Percentiles rank a stretch among this genome's conserved stretches.
Conservation (phyloP, 1,140 invertebrate genomes). For the Drosophila saltans region DNA sequence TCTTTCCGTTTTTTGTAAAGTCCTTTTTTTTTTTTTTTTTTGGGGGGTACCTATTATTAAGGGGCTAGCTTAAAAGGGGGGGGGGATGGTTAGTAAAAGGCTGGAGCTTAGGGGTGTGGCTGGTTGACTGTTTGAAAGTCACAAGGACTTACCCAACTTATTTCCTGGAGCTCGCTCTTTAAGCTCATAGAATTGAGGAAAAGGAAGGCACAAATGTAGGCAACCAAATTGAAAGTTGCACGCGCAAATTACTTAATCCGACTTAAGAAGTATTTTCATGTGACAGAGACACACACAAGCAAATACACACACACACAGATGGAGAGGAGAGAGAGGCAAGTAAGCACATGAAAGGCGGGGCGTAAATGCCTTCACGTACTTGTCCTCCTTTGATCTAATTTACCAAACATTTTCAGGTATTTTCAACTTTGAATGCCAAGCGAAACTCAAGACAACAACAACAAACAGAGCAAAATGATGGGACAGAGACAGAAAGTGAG, state of each 20-base stretch:
- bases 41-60: constrained; percentile 25
- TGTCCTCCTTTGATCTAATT: constrained; percentile 75
- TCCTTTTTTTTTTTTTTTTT: neutral
- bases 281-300: constrained; percentile 34
- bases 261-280: constrained; percentile 70
- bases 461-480: constrained; percentile 21
- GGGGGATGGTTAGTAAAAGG: too few species aligned
- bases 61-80: constrained; percentile 1
- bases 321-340: neutral
- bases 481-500: constrained; percentile 12
- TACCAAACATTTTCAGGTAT: constrained; percentile 79
- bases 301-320: constrained; percentile 6
- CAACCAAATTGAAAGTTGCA: constrained; percentile 68
- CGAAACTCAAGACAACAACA: constrained; percentile 65
- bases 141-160: neutral
- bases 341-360: neutral
- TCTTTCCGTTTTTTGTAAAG: neutral
- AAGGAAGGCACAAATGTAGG: constrained; percentile 6
- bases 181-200: constrained; percentile 8
- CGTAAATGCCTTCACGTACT: constrained; percentile 70
- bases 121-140: neutral
- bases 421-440: constrained; percentile 73
- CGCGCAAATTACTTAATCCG: constrained; percentile 79
- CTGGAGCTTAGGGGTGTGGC: neutral
- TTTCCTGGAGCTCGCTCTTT: neutral